Percentiles rank a stretch among this genome's conserved stretches.
phyloP scores from a whole-genome alignment of 2,888 invertebrate genomes.

The Andrena fulva region DNA sequence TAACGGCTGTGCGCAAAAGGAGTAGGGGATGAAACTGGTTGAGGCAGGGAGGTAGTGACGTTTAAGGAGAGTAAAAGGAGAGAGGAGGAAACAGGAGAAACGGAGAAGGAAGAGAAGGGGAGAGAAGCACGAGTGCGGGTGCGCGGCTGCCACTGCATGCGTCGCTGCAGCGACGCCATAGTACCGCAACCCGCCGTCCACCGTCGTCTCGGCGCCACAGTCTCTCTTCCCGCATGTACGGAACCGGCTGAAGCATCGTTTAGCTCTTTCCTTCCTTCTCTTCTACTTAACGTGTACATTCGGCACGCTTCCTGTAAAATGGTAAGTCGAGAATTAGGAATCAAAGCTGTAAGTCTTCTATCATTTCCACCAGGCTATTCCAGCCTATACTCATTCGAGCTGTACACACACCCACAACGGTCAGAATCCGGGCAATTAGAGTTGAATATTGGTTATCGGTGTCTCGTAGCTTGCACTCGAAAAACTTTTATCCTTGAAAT shows the following conservation, averaged over 20 bases:
- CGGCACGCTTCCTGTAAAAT: constrained; percentile 71
- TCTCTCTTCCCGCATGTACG: constrained; percentile 79
- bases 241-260: constrained; percentile 72
- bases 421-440: background rate
- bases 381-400: background rate
- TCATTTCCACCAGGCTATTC: background rate
- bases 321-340: constrained; percentile 73
- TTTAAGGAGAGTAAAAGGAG: constrained; percentile 6
- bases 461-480: background rate
- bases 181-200: constrained; percentile 76
- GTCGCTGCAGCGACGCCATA: constrained; percentile 78
- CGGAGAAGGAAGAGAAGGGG: constrained; percentile 3
- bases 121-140: constrained; percentile 74
- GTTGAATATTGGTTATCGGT: background rate
- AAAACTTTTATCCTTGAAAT: background rate
- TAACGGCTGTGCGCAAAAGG: no score
- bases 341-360: background rate
- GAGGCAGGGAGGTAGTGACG: no score
- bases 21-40: no score
- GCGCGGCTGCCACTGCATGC: constrained; percentile 81
- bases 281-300: constrained; percentile 46
- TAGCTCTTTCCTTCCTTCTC: constrained; percentile 36
- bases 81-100: background rate
- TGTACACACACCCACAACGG: constrained; percentile 6
- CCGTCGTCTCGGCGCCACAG: constrained; percentile 77